Base-by-base conservation (phyloP, 2,797 vertebrate species). In the Gadopsis marmoratus region DNA sequence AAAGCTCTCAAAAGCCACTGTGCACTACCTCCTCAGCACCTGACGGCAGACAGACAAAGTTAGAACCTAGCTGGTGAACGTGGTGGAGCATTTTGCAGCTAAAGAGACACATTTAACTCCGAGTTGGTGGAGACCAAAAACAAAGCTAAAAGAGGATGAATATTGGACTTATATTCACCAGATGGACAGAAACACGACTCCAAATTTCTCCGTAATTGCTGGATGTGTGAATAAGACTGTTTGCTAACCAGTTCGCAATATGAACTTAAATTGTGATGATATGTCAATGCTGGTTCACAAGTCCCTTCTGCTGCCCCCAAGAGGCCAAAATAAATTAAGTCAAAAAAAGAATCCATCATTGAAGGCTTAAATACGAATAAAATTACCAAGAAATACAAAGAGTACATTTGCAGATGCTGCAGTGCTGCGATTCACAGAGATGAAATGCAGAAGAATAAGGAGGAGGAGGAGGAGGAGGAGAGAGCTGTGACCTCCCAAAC, bases 401-500 rank as follows among this genome's bases (percentile, higher is more conserved):
- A 23, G 37, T 19, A 55, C 16, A 64, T 26, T 43, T 64, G 53
- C 29, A 29, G 1, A 47, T 26, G 56, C 2, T 26, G 26, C 21
- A 9, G 19, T 1, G 43, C 43, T 41, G 48, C 1, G 41, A 56
- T 77, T 67, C 37, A 76, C 31, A 60, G 10, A 73, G 54, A 53
- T 62, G 31, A 63, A 69, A 78, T 5, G 19, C 19, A 72, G 76
- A 37, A 58, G 37, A 39, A 39, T 2, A 39, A 39, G 33, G 33
- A 39, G 9, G 11, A 39, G 33, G 33, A 53, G 26, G 51, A 70
- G 50, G 54, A 69, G 61, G 0, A 82, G 58, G 54, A 55, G 59
- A 72, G 59, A 64, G 54, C 43, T 2, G 3, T 35, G 71, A 79
- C 72, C 71, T 82, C 17, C 51, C 45, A 9, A 81, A 93, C 92